phyloP scores from a whole-genome alignment of 2,797 vertebrate genomes.

The Pseudochirops corinnae region DNA sequence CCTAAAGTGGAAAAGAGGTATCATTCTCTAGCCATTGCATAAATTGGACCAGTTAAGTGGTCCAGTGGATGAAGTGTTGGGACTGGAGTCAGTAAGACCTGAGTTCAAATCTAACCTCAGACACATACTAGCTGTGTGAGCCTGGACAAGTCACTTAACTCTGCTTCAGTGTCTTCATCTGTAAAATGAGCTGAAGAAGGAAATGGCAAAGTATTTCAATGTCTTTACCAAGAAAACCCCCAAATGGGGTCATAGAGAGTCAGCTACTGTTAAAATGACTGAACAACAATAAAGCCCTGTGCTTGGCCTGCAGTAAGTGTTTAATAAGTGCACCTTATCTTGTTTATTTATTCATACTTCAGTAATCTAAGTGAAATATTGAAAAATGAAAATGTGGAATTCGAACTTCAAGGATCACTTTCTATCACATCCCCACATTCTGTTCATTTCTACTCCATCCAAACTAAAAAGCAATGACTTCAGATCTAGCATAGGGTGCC shows the following conservation, averaged over 20 bases:
- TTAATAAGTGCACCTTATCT: not conserved
- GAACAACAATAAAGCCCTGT: not conserved
- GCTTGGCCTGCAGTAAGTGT: not conserved
- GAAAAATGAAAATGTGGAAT: not conserved
- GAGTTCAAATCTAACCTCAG: not conserved
- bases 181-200: conserved; percentile 4
- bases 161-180: not conserved
- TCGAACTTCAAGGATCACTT: not conserved
- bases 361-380: not conserved
- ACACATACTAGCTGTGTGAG: not conserved
- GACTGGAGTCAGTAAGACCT: not conserved
- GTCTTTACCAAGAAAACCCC: not conserved
- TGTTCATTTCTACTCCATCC: not conserved
- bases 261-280: not conserved
- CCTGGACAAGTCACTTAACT: too few species aligned
- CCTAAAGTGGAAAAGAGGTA: not conserved
- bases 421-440: not conserved
- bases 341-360: not conserved
- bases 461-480: not conserved
- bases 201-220: not conserved
- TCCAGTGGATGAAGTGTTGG: not conserved
- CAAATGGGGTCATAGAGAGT: not conserved
- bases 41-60: too few species aligned
- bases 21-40: too few species aligned
- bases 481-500: not conserved